Evolutionary conservation across 2,797 vertebrate species (phyloP), one percentile per base, ranked within the genome.

Genomic region (Gobionotothen gibberifrons): DNA sequence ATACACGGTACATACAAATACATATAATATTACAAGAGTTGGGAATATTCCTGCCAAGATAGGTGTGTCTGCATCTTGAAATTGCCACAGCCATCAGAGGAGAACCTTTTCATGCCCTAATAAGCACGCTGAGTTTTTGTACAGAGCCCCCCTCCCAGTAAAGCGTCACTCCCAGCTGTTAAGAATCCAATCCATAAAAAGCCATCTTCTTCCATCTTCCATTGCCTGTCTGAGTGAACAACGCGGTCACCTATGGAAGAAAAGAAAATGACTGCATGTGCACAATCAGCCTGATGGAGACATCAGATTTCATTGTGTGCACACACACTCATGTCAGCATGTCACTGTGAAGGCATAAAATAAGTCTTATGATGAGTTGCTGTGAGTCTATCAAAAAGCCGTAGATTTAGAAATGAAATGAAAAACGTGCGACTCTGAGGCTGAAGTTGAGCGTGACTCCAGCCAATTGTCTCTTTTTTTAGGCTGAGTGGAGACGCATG

Each of bases 201-300:
- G 69, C 78, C 85, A 87, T 86, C 83, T 83, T 69, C 77, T 42
- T 44, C 19, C 72, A 71, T 71, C 79, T 77, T 79, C 67, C 46
- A 1, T 46, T 12, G 64, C 53, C 44, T 54, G 51, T 63, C 4
- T 6, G 63, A 78, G 54, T 15, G 79, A 73, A 78, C 60, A 49
- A 69, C 70, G 80, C 76, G 42, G 36, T 84, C 86, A 89, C 84
- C 85, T 91, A 81, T 81, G 85, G 56, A 75, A 70, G 63, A 48
- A 79, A 77, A 82, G 58, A 69, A 76, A 88, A 77, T 54, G 61
- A 76, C 74, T 79, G 61, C 60, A 60, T 44, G 55, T 1, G 13
- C 58, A 61, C 76, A 73, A 70, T 85, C 67, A n/a, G 67, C 66
- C 62, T 21, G 79, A 84, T 79, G 78, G 78, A 83, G 80, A 84